Percentiles rank a stretch among this genome's conserved stretches.
Evolutionary conservation across 2,888 invertebrate species (phyloP).

Genomic region (Cactoblastis cactorum): DNA sequence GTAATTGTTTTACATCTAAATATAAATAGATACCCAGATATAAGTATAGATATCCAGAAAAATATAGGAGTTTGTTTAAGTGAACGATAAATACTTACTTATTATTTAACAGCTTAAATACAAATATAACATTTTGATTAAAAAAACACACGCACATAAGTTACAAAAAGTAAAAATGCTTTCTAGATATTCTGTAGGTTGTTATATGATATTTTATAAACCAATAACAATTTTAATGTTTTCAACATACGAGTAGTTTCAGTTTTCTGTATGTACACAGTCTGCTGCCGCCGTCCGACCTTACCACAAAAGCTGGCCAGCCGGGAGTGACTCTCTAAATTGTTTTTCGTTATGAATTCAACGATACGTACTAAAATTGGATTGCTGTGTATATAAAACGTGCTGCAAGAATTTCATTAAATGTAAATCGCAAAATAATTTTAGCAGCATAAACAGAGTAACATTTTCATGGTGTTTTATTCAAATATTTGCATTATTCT

Average conservation of each 20-base stretch:
- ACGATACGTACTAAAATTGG: not conserved
- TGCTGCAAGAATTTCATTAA: not conserved
- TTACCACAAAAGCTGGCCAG: not conserved
- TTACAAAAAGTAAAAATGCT: no score
- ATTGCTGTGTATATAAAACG: not conserved
- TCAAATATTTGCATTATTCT: not conserved
- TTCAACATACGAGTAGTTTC: not conserved
- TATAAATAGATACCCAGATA: no score
- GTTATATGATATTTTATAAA: no score
- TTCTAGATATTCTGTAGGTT: no score
- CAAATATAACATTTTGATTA: no score
- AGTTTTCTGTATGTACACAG: not conserved
- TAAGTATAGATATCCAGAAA: no score
- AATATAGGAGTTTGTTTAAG: no score
- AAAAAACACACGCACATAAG: no score
- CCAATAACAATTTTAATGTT: no score
- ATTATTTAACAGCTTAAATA: no score
- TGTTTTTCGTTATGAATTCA: slow-evolving; percentile 5
- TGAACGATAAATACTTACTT: no score
- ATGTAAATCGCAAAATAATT: not conserved
- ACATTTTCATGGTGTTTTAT: slow-evolving; percentile 1
- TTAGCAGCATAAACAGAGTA: not conserved
- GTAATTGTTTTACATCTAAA: not conserved
- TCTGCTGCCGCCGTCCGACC: not conserved
- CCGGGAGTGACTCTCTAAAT: not conserved